phyloP scores from a whole-genome alignment of 2,113 vertebrate species.

The Cnemophilus loriae region DNA sequence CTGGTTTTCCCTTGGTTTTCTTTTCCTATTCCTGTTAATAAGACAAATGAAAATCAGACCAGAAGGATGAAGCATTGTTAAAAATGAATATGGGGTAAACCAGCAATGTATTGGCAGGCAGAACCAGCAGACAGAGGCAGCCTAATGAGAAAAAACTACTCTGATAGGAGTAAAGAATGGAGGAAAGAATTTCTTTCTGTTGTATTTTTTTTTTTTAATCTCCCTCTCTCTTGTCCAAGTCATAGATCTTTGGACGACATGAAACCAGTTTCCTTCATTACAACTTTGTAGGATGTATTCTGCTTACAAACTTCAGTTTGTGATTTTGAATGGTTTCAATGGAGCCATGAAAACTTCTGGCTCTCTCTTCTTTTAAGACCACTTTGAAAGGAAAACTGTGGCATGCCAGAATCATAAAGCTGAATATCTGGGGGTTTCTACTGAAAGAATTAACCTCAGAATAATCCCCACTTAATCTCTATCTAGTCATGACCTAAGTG shows the following conservation, averaged over 20 bases:
- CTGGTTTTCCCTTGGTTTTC: background rate
- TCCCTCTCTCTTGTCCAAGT: background rate
- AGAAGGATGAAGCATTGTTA: background rate
- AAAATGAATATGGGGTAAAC: background rate
- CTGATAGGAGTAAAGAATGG: too few species aligned
- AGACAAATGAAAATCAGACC: background rate
- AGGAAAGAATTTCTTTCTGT: background rate
- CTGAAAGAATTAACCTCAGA: slow-evolving; percentile 12
- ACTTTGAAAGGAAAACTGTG: background rate
- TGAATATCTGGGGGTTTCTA: background rate
- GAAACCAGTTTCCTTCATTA: background rate
- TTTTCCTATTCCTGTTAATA: background rate
- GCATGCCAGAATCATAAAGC: background rate
- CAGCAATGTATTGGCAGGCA: background rate
- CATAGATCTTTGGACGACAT: background rate
- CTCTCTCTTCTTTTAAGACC: background rate
- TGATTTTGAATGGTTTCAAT: background rate
- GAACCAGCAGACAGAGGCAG: background rate
- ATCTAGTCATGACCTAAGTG: background rate
- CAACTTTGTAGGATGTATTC: background rate
- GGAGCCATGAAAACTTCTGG: background rate
- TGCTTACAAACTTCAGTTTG: background rate
- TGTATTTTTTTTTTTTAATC: rapidly evolving
- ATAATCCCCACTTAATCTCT: slow-evolving; percentile 7
- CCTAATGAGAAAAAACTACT: background rate